Percentiles rank a stretch among this genome's conserved stretches.
These are phyloP conservation scores for Nomada hirtipes DNA, from an alignment of 2,888 invertebrate genomes.

Conservation along the genomic window DNA sequence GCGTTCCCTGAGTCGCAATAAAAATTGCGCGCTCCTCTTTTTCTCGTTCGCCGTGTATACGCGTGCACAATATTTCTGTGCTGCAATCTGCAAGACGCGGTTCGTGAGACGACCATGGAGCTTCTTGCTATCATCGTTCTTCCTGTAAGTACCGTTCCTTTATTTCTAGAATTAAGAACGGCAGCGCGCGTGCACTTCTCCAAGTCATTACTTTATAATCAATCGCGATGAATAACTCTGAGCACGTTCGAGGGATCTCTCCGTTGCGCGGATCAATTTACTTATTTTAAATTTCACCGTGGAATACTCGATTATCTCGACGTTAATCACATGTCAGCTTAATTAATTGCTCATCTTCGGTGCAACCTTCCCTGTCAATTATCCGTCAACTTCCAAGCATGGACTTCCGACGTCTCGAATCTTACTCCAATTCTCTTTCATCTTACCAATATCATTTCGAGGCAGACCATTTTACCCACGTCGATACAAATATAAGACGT, in stretches of 20 bases:
- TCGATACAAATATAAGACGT: neutral
- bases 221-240: neutral
- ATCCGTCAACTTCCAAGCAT: too few relatives aligned
- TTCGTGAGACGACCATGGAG: neutral
- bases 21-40: neutral
- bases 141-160: neutral
- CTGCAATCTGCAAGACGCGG: too few relatives aligned
- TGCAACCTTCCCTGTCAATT: too few relatives aligned
- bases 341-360: too few relatives aligned
- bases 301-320: too few relatives aligned
- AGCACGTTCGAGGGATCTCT: neutral
- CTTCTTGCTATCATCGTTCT: neutral
- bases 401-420: too few relatives aligned
- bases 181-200: neutral
- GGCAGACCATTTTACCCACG: too few relatives aligned
- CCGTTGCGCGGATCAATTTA: neutral
- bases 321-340: too few relatives aligned
- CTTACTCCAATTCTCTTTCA: too few relatives aligned
- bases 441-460: too few relatives aligned
- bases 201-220: neutral
- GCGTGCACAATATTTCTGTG: neutral
- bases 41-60: neutral
- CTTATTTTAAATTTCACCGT: too few relatives aligned
- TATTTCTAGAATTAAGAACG: neutral
- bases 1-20: neutral